Percentiles rank a stretch among this genome's conserved stretches.
phyloP scores from a whole-genome alignment of 2,113 vertebrate genomes.

The Mus spicilegus region DNA sequence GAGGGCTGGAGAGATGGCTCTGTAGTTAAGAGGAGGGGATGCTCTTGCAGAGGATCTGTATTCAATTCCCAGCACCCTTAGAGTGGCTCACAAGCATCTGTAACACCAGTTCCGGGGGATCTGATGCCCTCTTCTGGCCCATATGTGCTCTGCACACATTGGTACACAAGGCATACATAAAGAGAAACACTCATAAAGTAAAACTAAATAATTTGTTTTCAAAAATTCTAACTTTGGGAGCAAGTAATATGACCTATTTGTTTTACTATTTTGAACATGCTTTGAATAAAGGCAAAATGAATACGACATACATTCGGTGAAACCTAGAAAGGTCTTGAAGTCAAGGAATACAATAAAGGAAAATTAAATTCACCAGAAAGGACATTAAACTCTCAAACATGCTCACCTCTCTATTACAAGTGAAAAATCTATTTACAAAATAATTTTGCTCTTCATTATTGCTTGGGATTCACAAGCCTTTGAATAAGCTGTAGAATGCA shows the following conservation, averaged over 20 bases:
- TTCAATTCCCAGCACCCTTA: neutral
- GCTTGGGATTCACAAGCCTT: neutral
- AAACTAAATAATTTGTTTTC: neutral
- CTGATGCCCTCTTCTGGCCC: neutral
- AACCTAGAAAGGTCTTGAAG: neutral
- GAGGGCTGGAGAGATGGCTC: neutral
- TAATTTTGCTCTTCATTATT: neutral
- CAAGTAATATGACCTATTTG: neutral
- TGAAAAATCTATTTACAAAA: neutral
- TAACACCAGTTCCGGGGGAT: neutral
- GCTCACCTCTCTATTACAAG: neutral
- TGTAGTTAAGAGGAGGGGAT: neutral
- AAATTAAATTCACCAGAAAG: slow-evolving; percentile 8
- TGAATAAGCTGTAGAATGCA: neutral
- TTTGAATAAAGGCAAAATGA: slow-evolving; percentile 21
- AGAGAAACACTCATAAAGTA: neutral
- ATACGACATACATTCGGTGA: neutral
- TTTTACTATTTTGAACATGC: neutral
- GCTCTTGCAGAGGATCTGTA: neutral
- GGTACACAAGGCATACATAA: neutral
- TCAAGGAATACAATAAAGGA: neutral
- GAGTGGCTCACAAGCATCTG: neutral
- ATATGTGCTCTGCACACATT: neutral
- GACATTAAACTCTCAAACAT: neutral
- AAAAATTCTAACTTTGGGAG: neutral